Conservation (phyloP, 1,140 invertebrate species). For the Procambarus clarkii region DNA sequence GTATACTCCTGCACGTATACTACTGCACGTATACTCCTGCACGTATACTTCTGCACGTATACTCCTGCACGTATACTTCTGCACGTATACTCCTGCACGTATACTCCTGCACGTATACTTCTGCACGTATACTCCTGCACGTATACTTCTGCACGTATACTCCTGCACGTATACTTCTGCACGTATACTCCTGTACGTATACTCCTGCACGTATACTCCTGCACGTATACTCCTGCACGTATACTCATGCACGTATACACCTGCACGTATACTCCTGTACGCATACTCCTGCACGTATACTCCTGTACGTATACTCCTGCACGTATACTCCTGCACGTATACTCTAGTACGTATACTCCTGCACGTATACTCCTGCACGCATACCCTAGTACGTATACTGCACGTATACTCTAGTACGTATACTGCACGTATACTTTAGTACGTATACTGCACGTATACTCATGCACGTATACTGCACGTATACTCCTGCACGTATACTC, state of each 20-base stretch:
- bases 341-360: not conserved
- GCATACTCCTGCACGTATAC: not conserved
- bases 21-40: not conserved
- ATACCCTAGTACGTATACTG: not conserved
- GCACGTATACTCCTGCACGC: not conserved
- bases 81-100: not conserved
- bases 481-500: no score
- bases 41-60: not conserved
- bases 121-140: not conserved
- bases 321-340: no score
- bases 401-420: no score
- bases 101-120: not conserved
- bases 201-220: no score
- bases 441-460: not conserved
- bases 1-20: not conserved
- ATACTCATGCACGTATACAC: no score
- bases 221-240: no score
- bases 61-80: not conserved
- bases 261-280: not conserved
- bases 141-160: not conserved
- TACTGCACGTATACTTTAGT: not conserved
- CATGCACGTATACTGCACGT: no score
- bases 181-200: no score
- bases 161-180: not conserved
- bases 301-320: not conserved